Evolutionary conservation across 2,888 invertebrate species (phyloP).

Genomic region (Cylindroiulus punctatus): DNA sequence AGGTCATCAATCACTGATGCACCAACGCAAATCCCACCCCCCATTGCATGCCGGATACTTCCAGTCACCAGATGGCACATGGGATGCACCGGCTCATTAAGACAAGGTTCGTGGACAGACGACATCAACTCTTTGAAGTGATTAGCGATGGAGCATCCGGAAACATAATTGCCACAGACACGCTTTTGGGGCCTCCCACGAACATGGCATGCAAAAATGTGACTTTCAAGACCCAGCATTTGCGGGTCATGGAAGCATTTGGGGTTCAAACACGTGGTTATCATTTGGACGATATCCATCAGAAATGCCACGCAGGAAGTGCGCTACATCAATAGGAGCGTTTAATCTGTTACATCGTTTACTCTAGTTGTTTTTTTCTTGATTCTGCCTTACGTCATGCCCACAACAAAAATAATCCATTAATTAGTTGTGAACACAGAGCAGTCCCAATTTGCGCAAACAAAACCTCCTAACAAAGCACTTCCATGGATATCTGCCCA

Average conservation of each 20-base stretch:
- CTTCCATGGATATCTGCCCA: slow-evolving; percentile 36
- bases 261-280: slow-evolving; percentile 4
- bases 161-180: not conserved
- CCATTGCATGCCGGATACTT: not conserved
- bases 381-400: not conserved
- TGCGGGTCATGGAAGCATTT: slow-evolving; percentile 4
- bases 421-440: slow-evolving; percentile 43
- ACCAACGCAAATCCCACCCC: not conserved
- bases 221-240: not conserved
- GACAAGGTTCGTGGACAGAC: not conserved
- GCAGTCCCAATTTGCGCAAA: slow-evolving; percentile 35
- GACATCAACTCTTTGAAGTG: not conserved
- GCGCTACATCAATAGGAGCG: not conserved
- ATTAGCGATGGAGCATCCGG: not conserved
- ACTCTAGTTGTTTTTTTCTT: not conserved
- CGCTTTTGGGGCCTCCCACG: slow-evolving; percentile 29
- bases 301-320: slow-evolving; percentile 40
- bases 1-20: not conserved
- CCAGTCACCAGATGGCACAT: not conserved
- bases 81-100: not conserved
- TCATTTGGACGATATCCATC: slow-evolving; percentile 31
- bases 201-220: slow-evolving; percentile 2
- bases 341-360: slow-evolving; percentile 30
- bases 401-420: slow-evolving; percentile 42
- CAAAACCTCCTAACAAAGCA: slow-evolving; percentile 42